A percentile compares a stretch with the other conserved stretches of the same genome.
phyloP scores from a whole-genome alignment of 1,140 invertebrate genomes.

The Drosophila tristis region DNA sequence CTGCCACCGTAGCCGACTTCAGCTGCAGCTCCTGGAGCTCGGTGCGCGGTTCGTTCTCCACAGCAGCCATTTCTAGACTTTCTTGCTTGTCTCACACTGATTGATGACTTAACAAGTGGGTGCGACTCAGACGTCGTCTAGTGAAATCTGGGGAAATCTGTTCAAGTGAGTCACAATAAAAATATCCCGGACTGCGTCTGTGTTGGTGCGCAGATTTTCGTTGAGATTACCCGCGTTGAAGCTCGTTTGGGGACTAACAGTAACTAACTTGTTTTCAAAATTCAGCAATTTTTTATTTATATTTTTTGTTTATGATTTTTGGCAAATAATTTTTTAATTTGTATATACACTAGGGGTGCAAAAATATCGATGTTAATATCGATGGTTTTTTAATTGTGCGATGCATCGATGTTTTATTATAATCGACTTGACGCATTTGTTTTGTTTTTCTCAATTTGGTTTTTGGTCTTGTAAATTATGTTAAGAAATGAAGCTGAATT shows the following conservation, averaged over 20 bases:
- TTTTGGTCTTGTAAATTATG: no score
- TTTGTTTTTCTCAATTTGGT: no score
- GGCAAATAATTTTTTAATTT: conserved; percentile 31
- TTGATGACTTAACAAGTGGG: conserved; percentile 57
- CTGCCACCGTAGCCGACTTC: conserved; percentile 90
- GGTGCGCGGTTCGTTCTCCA: conserved; percentile 86
- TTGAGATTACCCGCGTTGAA: conserved; percentile 6
- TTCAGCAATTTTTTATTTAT: conserved; percentile 22
- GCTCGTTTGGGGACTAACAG: conserved; percentile 7
- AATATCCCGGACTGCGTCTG: neutral
- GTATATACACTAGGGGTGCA: conserved; percentile 10
- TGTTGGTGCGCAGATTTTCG: conserved; percentile 2
- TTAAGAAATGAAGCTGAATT: no score
- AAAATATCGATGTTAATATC: no score
- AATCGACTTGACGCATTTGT: no score
- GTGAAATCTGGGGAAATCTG: conserved; percentile 27
- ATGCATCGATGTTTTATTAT: no score
- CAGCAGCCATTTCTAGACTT: conserved; percentile 84
- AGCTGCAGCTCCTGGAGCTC: conserved; percentile 93
- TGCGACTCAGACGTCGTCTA: conserved; percentile 39
- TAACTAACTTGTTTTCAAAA: conserved; percentile 27
- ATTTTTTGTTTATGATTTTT: conserved; percentile 1
- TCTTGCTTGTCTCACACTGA: conserved; percentile 22
- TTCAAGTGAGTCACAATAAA: conserved; percentile 58
- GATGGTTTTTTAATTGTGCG: no score